Evolutionary conservation across 2,113 vertebrate genomes (phyloP), one percentile per base, ranked within the genome.

Genomic region (Oenanthe oenanthe): DNA sequence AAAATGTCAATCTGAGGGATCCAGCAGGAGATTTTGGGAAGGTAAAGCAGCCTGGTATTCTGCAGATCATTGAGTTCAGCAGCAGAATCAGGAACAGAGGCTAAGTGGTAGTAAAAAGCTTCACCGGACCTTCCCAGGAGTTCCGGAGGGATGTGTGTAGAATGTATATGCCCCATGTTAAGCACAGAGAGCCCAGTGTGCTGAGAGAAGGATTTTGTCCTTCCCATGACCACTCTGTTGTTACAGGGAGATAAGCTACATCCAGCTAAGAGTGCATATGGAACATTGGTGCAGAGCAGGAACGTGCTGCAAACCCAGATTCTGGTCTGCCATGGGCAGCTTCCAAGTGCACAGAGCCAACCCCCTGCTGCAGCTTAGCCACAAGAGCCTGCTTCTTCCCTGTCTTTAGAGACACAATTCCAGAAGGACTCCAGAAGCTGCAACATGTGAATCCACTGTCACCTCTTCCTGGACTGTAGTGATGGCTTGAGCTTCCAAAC

Each of bases 211-310:
- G 76, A 32, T 74, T 74, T 84, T 67, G 48, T 60, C 57, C 29
- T 67, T 81, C 13, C n/a, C 10, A 0, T 70, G 67, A 4, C 17
- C 36, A 45, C 66, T 34, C n/a, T 20, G 42, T 36, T 36, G 34
- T 36, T 36, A 25, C 56, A 58, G n/a, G 15, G 80, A 86, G 57
- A 34, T 34, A 26, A 74, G 18, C 42, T 51, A 6, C 34, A n/a
- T 40, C 61, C 48, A 1, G 0, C 71, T 3, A 1, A 51, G 56
- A 43, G 42, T 7, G 25, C n/a, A 2, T 2, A 0, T 14, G 38
- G 28, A 71, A 43, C 14, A 5, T n/a, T 28, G 31, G 24, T n/a
- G 43, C 43, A 60, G 60, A n/a, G 77, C 7, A 43, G n/a, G 61
- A 67, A 5, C 1, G 1, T 16, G 26, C 28, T 81, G 24, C 45